Evolutionary conservation across 2,888 invertebrate species (phyloP), one percentile per base, ranked within the genome.

Genomic region (Anthrax anthrax): DNA sequence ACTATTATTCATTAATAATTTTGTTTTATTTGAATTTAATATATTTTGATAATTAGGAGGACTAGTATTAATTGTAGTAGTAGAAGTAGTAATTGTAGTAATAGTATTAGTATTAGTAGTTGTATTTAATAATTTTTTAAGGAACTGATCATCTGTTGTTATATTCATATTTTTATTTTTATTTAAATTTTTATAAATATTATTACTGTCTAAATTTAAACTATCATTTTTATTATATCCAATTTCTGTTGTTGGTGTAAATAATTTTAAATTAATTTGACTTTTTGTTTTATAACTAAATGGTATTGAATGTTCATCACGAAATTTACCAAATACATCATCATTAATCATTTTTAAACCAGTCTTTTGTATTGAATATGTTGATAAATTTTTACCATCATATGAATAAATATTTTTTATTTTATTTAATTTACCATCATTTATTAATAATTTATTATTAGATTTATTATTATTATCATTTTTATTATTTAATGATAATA

Each of bases 241-340:
- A n/a, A n/a, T n/a, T n/a, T n/a, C n/a, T 10, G 29, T 1, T 32
- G 9, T 17, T 17, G 4, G 44, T 43, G n/a, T 27, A 51, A 76
- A 75, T 39, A 67, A 53, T 39, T 60, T 61, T 16, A 88, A 69
- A 68, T 87, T 81, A 48, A 85, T 73, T 63, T 88, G 88, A 47
- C 87, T 87, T 57, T 75, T 80, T 0, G 89, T 86, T 66, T 84
- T 84, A 70, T 84, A 89, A 14, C 84, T 78, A 61, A 91, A 92
- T 1, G 91, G 90, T 16, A 79, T 82, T 0, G 89, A 89, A 60
- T 90, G 87, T 59, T 89, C 89, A 62, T 91, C 90, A 49, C 79
- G 67, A 56, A 75, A 80, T 18, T 57, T 49, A 0, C 75, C 72
- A 0, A 67, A 58, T 40, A 74, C 68, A 41, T 80, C 81, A 52